A percentile compares a stretch with the other conserved stretches of the same genome.
These are phyloP conservation scores for Zaprionus lineosus DNA, from an alignment of 2,888 invertebrate genomes.

Conservation along the genomic window DNA sequence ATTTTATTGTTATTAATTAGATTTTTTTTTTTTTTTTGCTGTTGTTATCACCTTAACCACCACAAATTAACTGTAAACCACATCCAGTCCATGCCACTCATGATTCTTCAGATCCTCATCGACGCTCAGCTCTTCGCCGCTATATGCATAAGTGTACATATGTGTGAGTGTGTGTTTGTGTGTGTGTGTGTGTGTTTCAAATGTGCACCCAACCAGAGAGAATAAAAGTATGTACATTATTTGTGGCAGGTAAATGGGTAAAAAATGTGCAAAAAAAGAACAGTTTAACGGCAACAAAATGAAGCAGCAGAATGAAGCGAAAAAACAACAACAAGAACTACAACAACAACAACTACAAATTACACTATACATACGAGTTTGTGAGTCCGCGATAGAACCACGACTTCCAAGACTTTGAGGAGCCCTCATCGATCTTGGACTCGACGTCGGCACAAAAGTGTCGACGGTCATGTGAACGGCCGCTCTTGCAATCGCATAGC, in stretches of 20 bases:
- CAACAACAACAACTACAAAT: background rate
- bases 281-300: slow-evolving; percentile 3
- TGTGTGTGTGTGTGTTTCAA: background rate
- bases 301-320: slow-evolving; percentile 2
- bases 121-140: slow-evolving; percentile 15
- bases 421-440: slow-evolving; percentile 90
- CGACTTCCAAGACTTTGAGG: slow-evolving; percentile 91
- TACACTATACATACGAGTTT: slow-evolving; percentile 89
- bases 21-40: no score
- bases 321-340: slow-evolving; percentile 6
- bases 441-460: slow-evolving; percentile 92
- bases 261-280: background rate
- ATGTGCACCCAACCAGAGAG: slow-evolving; percentile 35
- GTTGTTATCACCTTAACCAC: slow-evolving; percentile 46
- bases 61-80: slow-evolving; percentile 32
- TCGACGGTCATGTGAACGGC: slow-evolving; percentile 92
- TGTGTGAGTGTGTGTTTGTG: background rate
- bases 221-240: slow-evolving; percentile 32
- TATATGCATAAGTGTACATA: no score
- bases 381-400: slow-evolving; percentile 94
- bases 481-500: slow-evolving; percentile 93
- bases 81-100: slow-evolving; percentile 24
- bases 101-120: background rate
- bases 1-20: no score
- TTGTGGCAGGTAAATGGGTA: slow-evolving; percentile 1